These are phyloP conservation scores for Labia minor DNA, from an alignment of 2,888 invertebrate species.

Conservation along the genomic window DNA sequence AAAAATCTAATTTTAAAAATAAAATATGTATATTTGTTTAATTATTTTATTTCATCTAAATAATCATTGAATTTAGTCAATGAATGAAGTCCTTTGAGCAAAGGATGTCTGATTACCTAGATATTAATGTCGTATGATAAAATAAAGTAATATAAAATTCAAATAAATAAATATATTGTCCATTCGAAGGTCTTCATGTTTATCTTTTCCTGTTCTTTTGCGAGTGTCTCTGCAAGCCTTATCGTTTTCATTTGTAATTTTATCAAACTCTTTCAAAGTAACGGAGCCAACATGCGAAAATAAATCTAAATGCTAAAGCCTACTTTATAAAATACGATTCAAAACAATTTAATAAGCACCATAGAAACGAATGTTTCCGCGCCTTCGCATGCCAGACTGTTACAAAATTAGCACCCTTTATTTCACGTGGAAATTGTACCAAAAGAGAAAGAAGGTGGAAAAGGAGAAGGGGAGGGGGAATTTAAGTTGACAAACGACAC, in stretches of 20 bases:
- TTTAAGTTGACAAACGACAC: not conserved
- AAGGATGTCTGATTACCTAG: too few species aligned
- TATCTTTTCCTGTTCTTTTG: not conserved
- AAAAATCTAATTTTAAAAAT: too few species aligned
- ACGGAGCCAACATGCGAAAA: not conserved
- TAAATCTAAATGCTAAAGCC: not conserved
- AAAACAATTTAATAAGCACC: not conserved
- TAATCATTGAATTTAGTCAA: too few species aligned
- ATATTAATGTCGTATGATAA: too few species aligned
- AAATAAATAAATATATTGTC: not conserved
- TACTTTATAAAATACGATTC: not conserved
- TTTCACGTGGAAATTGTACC: slow-evolving; percentile 1
- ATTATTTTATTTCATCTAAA: too few species aligned
- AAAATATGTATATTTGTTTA: too few species aligned
- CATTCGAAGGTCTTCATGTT: not conserved
- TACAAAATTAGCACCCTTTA: slow-evolving; percentile 7
- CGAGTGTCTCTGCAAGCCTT: not conserved
- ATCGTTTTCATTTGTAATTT: not conserved
- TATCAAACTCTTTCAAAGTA: not conserved
- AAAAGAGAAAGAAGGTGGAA: not conserved
- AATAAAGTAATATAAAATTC: not conserved
- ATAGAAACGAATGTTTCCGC: not conserved
- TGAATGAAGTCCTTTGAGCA: too few species aligned
- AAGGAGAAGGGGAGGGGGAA: not conserved
- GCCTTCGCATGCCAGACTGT: not conserved